phyloP scores from a whole-genome alignment of 2,888 invertebrate genomes.

The Ischnura elegans region DNA sequence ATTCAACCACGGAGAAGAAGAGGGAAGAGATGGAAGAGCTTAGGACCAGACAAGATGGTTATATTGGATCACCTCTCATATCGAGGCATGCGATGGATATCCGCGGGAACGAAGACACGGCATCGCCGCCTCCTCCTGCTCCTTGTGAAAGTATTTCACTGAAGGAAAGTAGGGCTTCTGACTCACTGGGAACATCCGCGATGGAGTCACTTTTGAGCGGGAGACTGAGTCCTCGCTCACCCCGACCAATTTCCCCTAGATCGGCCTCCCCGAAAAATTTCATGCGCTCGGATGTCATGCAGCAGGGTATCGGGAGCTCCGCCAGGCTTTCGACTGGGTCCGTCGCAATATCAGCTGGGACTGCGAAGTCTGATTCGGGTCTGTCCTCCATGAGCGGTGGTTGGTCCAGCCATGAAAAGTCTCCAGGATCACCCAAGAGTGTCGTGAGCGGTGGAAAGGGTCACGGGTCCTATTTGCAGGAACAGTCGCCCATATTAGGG shows the following conservation, averaged over 20 bases:
- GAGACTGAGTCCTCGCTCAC: constrained; percentile 82
- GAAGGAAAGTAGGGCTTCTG: constrained; percentile 53
- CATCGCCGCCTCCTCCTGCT: constrained; percentile 68
- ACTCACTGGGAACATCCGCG: constrained; percentile 68
- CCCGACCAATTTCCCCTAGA: constrained; percentile 85
- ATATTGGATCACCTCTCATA: constrained; percentile 75
- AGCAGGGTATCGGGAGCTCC: constrained; percentile 56
- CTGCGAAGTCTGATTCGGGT: constrained; percentile 92
- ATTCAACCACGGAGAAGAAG: constrained; percentile 7
- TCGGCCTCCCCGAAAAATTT: constrained; percentile 82
- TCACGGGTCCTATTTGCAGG: constrained; percentile 77
- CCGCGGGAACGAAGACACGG: constrained; percentile 49
- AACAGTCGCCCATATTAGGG: constrained; percentile 72
- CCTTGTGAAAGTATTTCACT: constrained; percentile 68
- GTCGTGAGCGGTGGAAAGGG: constrained; percentile 75
- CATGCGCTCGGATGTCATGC: constrained; percentile 66
- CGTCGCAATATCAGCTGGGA: constrained; percentile 74
- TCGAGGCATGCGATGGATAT: constrained; percentile 22
- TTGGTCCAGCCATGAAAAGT: constrained; percentile 91
- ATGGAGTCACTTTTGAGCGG: constrained; percentile 52
- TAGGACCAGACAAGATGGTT: constrained; percentile 83
- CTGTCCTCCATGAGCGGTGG: constrained; percentile 90
- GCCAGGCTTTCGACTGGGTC: constrained; percentile 61
- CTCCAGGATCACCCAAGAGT: constrained; percentile 89
- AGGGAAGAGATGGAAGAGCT: constrained; percentile 73